These are phyloP conservation scores for Lagopus leucura DNA, from an alignment of 2,113 vertebrate species.

Conservation along the genomic window DNA sequence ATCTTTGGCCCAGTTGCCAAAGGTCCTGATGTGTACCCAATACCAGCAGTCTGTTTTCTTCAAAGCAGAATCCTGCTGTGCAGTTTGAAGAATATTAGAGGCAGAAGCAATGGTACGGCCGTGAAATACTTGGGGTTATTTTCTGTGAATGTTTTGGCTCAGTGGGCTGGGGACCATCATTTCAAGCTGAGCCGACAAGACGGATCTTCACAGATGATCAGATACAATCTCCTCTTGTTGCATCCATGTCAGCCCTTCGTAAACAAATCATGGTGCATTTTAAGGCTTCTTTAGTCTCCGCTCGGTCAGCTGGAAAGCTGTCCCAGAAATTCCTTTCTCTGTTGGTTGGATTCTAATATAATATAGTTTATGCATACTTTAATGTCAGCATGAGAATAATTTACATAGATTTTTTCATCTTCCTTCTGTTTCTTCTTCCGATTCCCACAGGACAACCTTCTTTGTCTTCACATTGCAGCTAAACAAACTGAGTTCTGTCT, in stretches of 20 bases:
- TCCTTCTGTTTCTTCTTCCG: neutral
- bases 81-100: neutral
- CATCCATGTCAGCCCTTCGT: neutral
- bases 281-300: conserved; percentile 21
- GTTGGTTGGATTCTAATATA: neutral
- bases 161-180: neutral
- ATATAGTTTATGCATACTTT: neutral
- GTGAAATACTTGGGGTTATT: neutral
- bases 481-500: neutral
- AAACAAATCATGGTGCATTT: neutral
- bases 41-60: rapidly evolving
- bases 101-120: neutral
- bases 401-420: neutral
- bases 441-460: neutral
- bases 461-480: neutral
- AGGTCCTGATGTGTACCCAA: neutral
- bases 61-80: rapidly evolving
- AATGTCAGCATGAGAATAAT: neutral
- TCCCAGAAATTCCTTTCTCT: conserved; percentile 25
- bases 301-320: conserved; percentile 45
- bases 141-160: neutral
- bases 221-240: neutral
- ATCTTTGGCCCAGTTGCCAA: rapidly evolving
- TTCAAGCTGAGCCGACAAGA: neutral
- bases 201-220: neutral